These are phyloP conservation scores for Calephelis perditalis DNA, from an alignment of 2,888 invertebrate genomes.

Conservation along the genomic window DNA sequence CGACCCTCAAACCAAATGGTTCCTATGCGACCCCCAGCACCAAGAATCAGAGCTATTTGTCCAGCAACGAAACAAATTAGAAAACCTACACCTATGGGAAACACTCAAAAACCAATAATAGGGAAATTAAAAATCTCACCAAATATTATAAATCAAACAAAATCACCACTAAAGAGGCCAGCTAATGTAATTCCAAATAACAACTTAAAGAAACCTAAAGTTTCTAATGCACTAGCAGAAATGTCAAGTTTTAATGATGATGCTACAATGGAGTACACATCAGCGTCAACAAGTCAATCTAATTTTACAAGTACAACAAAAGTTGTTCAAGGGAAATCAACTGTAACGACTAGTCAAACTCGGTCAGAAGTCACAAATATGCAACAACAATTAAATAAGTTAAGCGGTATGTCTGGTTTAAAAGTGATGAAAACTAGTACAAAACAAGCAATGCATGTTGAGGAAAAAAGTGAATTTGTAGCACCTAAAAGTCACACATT, in stretches of 20 bases:
- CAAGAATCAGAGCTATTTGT: conserved; percentile 34
- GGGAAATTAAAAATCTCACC: conserved; percentile 56
- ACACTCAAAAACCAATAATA: conserved; percentile 32
- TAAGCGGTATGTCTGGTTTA: conserved; percentile 50
- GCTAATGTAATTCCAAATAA: conserved; percentile 45
- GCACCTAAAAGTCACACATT: conserved; percentile 51
- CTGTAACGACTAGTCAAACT: conserved; percentile 51
- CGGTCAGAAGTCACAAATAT: conserved; percentile 52
- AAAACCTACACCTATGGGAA: conserved; percentile 35
- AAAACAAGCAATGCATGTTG: conserved; percentile 48
- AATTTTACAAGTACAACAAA: conserved; percentile 52
- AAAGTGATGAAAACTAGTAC: conserved; percentile 54
- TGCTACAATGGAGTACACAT: conserved; percentile 42
- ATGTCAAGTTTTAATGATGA: conserved; percentile 35
- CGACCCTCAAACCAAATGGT: conserved; percentile 45
- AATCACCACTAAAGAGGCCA: conserved; percentile 39
- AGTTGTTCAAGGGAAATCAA: conserved; percentile 48
- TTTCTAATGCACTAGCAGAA: conserved; percentile 50
- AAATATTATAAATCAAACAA: conserved; percentile 36
- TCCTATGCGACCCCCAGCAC: conserved; percentile 39
- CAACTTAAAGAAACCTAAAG: conserved; percentile 66
- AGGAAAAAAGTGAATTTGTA: conserved; percentile 50
- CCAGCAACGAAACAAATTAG: conserved; percentile 42
- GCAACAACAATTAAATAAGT: conserved; percentile 54
- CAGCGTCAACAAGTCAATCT: conserved; percentile 47